Conservation (phyloP, 2,888 invertebrate genomes). For the Xestia ashworthii region DNA sequence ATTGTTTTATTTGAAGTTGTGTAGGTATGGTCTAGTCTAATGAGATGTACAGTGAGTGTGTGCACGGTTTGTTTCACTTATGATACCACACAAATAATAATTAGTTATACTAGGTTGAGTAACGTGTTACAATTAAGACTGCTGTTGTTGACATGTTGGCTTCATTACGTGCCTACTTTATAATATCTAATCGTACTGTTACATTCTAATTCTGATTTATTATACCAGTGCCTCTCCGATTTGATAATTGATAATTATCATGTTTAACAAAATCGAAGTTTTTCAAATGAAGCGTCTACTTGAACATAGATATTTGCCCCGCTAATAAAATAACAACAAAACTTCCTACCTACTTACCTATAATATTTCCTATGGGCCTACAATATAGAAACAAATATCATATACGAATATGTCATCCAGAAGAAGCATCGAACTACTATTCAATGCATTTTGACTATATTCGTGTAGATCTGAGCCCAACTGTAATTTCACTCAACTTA, state of each 20-base stretch:
- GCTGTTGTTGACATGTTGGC: slow-evolving; percentile 36
- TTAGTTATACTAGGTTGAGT: slow-evolving; percentile 50
- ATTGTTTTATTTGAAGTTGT: slow-evolving; percentile 58
- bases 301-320: neutral
- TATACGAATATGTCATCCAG: neutral
- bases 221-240: neutral
- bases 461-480: neutral
- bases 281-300: neutral
- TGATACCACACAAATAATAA: slow-evolving; percentile 59
- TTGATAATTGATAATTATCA: neutral
- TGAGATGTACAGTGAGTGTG: slow-evolving; percentile 68
- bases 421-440: neutral
- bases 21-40: slow-evolving; percentile 78
- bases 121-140: slow-evolving; percentile 42
- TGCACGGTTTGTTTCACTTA: slow-evolving; percentile 63
- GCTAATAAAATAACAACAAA: neutral
- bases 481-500: neutral
- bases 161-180: neutral
- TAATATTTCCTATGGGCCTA: neutral
- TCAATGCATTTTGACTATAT: neutral
- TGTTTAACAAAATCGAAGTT: neutral
- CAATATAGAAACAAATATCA: neutral
- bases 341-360: neutral
- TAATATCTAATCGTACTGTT: neutral
- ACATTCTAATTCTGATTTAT: neutral